Base-by-base conservation (phyloP, 2,113 vertebrate species). In the Alces alces region DNA sequence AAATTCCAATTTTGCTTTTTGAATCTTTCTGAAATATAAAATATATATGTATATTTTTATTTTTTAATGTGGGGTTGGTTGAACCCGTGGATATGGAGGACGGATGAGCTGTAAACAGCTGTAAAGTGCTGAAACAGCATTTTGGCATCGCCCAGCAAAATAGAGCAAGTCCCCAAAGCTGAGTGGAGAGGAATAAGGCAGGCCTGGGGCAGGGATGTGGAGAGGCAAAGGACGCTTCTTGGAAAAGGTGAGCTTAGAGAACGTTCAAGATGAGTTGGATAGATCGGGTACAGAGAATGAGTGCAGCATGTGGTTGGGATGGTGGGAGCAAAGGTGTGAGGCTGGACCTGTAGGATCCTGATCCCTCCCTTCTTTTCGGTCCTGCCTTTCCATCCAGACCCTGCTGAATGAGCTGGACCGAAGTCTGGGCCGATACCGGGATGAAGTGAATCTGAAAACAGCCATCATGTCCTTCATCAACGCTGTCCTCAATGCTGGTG, bases 381-480 rank as follows among this genome's bases (percentile, higher is more conserved):
- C 30, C 54, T 45, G 10, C 21, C 10, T 97, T 93, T 98, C 88
- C 92, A 16, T 28, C 8, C 91, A 99, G 99, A 99, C 99, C 0
- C 97, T 99, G 97, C 98, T 99, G 98, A 99, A 99, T 0, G 99
- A 99, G 97, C 98, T 99, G 76, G 99, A 99, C 98, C 98, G 99
- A 96, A 99, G 99, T 92, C 99, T 99, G 87, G 99, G 99, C 15
- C 99, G 99, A 88, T 99, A 99, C 98, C 98, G 99, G 96, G 99
- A 99, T 33, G 99, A 99, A 98, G 99, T 99, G 93, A 99, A 99
- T 98, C 98, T 99, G 93, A 99, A 99, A 99, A 99, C 99, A 3
- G 99, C 99, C 98, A 99, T 99, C 98, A 99, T 99, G 99, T 99
- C 99, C 97, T 99, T 99, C 98, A 99, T 99, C 98, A 99, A 99